Percentiles rank a stretch among this genome's conserved stretches.
phyloP scores from a whole-genome alignment of 2,797 vertebrate genomes.

The Staurois parvus region DNA sequence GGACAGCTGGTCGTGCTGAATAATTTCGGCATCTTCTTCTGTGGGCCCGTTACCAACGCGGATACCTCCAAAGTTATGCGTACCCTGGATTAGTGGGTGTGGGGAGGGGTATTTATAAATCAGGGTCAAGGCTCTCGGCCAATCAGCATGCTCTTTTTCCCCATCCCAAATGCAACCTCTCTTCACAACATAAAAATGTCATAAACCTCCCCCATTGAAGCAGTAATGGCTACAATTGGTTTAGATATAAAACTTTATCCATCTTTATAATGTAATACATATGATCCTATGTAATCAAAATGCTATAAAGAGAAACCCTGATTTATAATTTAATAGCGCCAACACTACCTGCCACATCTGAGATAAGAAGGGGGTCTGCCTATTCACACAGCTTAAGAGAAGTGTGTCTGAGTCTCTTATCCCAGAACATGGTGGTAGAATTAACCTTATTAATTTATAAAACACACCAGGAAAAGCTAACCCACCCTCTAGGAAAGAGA shows the following conservation, averaged over 20 bases:
- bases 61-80: conserved; percentile 94
- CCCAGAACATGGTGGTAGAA: conserved; percentile 26
- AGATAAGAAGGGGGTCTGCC: conserved; percentile 41
- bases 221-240: background rate
- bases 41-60: conserved; percentile 95
- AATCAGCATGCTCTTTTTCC: conserved; percentile 49
- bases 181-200: background rate
- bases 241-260: background rate
- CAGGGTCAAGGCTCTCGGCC: conserved; percentile 53
- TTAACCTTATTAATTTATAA: conserved; percentile 61
- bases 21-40: conserved; percentile 97
- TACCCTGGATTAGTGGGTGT: conserved; percentile 81
- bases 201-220: background rate
- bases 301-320: conserved; percentile 49
- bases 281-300: background rate
- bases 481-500: conserved; percentile 45
- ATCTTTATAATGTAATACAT: background rate
- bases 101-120: conserved; percentile 68
- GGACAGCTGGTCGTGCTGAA: conserved; percentile 95
- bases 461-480: conserved; percentile 46
- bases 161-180: conserved; percentile 11
- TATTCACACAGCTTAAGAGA: background rate
- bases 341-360: conserved; percentile 19
- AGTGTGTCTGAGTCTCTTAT: conserved; percentile 14
- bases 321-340: conserved; percentile 62